Percentiles rank a stretch among this genome's conserved stretches.
phyloP scores from a whole-genome alignment of 1,140 invertebrate genomes.

The Zaprionus tsacasi region DNA sequence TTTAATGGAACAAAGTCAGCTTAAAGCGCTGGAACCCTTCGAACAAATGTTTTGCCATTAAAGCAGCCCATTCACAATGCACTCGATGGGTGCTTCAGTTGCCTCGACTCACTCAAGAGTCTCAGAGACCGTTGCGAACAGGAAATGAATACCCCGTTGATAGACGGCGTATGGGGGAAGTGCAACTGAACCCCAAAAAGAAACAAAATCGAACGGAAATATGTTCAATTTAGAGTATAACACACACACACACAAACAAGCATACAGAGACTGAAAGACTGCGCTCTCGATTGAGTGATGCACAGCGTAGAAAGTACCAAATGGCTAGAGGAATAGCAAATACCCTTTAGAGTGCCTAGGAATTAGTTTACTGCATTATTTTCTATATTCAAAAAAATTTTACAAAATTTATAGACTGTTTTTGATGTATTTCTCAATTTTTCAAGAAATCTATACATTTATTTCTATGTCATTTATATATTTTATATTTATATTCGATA shows the following conservation, averaged over 20 bases:
- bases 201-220: constrained; percentile 57
- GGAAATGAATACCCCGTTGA: constrained; percentile 65
- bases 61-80: constrained; percentile 27
- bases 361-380: no score
- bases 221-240: constrained; percentile 75
- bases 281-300: constrained; percentile 53
- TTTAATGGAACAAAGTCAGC: constrained; percentile 22
- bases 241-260: constrained; percentile 42
- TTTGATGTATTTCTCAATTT: no score
- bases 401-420: no score
- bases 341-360: constrained; percentile 10
- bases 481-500: no score
- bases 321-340: neutral
- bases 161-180: constrained; percentile 12
- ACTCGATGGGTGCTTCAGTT: constrained; percentile 28
- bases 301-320: constrained; percentile 3
- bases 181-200: neutral
- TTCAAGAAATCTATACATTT: no score
- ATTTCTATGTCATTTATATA: no score
- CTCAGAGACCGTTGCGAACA: constrained; percentile 54
- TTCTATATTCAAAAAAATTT: no score
- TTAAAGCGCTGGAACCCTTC: neutral
- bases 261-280: constrained; percentile 15
- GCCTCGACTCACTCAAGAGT: constrained; percentile 29
- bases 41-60: constrained; percentile 39